Percentiles rank a stretch among this genome's conserved stretches.
Conservation (phyloP, 2,888 invertebrate species). For the Pheosia tremula region DNA sequence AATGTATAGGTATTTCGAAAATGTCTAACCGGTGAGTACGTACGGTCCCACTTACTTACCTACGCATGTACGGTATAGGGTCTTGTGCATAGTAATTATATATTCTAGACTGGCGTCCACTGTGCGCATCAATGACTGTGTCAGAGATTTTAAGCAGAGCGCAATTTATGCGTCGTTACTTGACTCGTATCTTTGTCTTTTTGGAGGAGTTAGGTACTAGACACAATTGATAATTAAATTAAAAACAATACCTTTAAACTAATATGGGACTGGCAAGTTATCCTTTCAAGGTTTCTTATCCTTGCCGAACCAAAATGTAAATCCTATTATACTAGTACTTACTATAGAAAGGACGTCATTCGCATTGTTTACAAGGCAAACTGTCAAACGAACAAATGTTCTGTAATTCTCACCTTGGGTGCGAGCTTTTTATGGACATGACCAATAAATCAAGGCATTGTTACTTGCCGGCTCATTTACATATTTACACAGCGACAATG, state of each 20-base stretch:
- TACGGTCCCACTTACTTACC: no score
- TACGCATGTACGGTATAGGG: no score
- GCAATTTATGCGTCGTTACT: no score
- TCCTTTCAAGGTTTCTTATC: neutral
- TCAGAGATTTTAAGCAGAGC: no score
- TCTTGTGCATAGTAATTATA: no score
- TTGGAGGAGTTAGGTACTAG: neutral
- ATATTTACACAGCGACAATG: conserved; percentile 81
- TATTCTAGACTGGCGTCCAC: no score
- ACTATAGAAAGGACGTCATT: conserved; percentile 37
- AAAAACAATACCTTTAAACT: neutral
- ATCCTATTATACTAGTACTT: conserved; percentile 26
- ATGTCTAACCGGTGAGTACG: no score
- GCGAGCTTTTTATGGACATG: conserved; percentile 58
- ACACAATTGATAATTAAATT: neutral
- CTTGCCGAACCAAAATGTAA: conserved; percentile 3
- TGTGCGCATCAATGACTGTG: no score
- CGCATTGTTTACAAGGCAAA: conserved; percentile 52
- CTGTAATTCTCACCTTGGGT: conserved; percentile 73
- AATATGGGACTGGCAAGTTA: neutral
- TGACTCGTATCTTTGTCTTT: no score
- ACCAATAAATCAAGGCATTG: conserved; percentile 80
- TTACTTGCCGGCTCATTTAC: conserved; percentile 73
- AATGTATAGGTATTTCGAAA: no score
- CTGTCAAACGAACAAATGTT: conserved; percentile 48